phyloP scores from a whole-genome alignment of 2,797 vertebrate genomes.

The Euthynnus affinis region DNA sequence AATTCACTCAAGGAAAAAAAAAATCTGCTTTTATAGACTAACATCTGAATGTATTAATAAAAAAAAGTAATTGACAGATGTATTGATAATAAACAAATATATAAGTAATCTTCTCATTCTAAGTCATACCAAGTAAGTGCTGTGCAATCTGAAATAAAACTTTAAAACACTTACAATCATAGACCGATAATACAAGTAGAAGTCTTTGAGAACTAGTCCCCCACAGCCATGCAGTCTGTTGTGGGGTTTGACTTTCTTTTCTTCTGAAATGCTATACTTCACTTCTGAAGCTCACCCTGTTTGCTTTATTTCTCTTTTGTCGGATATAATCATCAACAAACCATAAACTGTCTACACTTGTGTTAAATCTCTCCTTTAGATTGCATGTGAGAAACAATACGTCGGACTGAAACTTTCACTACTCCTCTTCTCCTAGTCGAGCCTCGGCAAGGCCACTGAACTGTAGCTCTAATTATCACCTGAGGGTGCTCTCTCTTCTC shows the following conservation, averaged over 20 bases:
- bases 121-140: constrained; percentile 4
- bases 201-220: not conserved
- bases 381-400: constrained; percentile 21
- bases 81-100: not conserved
- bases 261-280: not conserved
- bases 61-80: not conserved
- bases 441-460: constrained; percentile 66
- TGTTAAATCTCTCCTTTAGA: not conserved
- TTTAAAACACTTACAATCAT: not conserved
- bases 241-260: not conserved
- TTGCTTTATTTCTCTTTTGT: constrained; percentile 6
- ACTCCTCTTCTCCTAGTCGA: constrained; percentile 41
- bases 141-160: constrained; percentile 2
- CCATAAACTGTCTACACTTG: not conserved
- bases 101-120: not conserved
- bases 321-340: constrained; percentile 25
- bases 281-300: constrained; percentile 1
- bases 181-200: not conserved
- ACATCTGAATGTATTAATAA: not conserved
- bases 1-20: no score
- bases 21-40: not conserved
- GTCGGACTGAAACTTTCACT: constrained; percentile 38
- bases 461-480: constrained; percentile 75
- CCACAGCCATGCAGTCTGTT: constrained; percentile 9
- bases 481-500: constrained; percentile 57